Conservation (phyloP, 2,797 vertebrate species). For the Hoplostethus atlanticus region DNA sequence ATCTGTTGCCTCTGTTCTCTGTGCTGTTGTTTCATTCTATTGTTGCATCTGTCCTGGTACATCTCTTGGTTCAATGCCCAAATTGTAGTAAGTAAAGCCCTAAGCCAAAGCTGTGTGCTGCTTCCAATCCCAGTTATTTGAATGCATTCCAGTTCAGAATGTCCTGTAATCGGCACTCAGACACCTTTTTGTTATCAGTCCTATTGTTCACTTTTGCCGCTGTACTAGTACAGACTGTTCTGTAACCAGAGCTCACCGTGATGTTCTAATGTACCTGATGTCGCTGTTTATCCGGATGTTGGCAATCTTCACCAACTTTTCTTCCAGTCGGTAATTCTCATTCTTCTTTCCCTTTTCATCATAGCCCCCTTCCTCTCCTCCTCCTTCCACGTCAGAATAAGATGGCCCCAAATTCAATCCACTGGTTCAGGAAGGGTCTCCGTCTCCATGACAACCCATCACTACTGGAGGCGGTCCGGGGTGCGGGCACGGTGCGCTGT, state of each 20-base stretch:
- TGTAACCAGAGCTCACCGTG: too few species aligned
- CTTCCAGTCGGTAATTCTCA: neutral
- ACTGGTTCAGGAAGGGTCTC: constrained; percentile 88
- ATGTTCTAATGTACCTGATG: too few species aligned
- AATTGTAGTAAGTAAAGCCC: too few species aligned
- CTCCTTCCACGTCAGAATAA: constrained; percentile 50
- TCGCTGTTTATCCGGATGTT: too few species aligned
- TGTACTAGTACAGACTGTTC: neutral
- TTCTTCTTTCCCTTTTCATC: neutral
- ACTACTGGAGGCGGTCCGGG: constrained; percentile 79
- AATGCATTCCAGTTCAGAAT: neutral
- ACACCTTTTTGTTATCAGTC: neutral
- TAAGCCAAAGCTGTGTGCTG: too few species aligned
- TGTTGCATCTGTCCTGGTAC: too few species aligned
- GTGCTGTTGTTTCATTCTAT: too few species aligned
- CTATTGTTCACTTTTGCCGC: constrained; percentile 16
- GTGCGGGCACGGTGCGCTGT: constrained; percentile 82
- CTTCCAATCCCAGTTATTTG: too few species aligned
- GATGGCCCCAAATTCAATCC: constrained; percentile 86
- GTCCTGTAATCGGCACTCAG: constrained; percentile 8
- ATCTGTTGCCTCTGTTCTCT: too few species aligned
- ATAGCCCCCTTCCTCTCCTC: neutral
- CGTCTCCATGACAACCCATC: constrained; percentile 87
- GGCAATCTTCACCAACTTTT: too few species aligned
- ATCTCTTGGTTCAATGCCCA: too few species aligned